Evolutionary conservation across 2,888 invertebrate genomes (phyloP).

Genomic region (Agrotis ipsilon): DNA sequence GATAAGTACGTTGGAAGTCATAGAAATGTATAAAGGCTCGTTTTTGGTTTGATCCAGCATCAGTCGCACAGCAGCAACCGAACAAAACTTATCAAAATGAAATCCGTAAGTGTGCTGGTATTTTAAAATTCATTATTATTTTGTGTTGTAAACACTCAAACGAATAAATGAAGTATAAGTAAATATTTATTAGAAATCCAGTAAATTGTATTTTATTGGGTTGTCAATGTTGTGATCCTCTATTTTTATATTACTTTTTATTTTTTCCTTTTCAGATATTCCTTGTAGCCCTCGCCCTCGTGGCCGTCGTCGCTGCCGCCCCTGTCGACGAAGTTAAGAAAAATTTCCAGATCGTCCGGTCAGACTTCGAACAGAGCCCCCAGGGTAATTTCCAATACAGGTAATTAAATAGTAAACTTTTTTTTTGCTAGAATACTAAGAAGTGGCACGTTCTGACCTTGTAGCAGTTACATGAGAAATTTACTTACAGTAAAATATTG

Average conservation of each 20-base stretch:
- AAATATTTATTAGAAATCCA: background rate
- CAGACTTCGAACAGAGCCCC: background rate
- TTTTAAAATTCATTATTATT: background rate
- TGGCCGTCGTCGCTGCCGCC: slow-evolving; percentile 51
- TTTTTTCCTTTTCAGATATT: slow-evolving; percentile 38
- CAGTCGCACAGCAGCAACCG: slow-evolving; percentile 53
- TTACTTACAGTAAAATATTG: no score
- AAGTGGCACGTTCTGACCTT: no score
- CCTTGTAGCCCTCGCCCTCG: slow-evolving; percentile 57
- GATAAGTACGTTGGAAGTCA: slow-evolving; percentile 18
- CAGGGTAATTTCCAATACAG: slow-evolving; percentile 23
- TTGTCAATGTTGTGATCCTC: background rate
- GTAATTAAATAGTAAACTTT: slow-evolving; percentile 16
- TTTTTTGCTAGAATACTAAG: no score
- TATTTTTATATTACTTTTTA: background rate
- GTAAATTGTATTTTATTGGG: background rate
- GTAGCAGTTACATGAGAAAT: no score
- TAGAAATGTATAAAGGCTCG: slow-evolving; percentile 55
- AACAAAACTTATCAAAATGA: slow-evolving; percentile 54
- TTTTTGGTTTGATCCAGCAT: slow-evolving; percentile 23
- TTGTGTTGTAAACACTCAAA: background rate
- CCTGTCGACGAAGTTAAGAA: slow-evolving; percentile 2
- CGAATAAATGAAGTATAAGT: background rate
- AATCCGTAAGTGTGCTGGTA: slow-evolving; percentile 53
- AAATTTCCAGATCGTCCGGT: background rate